phyloP scores from a whole-genome alignment of 1,140 invertebrate genomes.

The Scaptomyza graminum region DNA sequence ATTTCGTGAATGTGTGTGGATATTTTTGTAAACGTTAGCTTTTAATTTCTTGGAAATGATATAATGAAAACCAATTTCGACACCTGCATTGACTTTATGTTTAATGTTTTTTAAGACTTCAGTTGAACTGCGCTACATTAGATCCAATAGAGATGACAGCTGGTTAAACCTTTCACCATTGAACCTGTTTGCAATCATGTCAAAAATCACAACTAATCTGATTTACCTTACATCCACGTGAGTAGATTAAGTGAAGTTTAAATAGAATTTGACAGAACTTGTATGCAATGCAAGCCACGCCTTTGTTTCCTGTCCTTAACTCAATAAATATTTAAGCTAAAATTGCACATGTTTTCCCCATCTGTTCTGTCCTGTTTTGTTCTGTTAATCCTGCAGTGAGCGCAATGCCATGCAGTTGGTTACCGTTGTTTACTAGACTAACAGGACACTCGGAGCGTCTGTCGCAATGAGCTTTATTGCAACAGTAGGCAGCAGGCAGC shows the following conservation, averaged over 20 bases:
- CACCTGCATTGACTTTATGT: not conserved
- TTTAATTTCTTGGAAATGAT: too few relatives aligned
- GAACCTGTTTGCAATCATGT: not conserved
- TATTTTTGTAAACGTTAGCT: not conserved
- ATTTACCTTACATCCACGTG: not conserved
- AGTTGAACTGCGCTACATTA: not conserved
- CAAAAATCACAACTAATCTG: not conserved
- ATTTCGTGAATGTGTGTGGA: not conserved
- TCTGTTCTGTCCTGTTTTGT: too few relatives aligned
- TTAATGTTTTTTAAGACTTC: not conserved
- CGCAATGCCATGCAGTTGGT: constrained; percentile 2
- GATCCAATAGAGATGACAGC: not conserved
- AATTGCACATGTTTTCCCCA: constrained; percentile 5
- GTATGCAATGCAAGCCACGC: not conserved
- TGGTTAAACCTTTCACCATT: not conserved
- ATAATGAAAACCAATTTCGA: not conserved
- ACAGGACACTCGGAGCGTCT: not conserved
- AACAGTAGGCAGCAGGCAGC: not conserved
- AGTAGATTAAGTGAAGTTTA: not conserved
- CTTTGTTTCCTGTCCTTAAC: not conserved
- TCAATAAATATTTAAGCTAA: constrained; percentile 16
- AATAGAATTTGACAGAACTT: not conserved
- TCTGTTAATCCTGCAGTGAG: not conserved
- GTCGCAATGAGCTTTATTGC: constrained; percentile 20
- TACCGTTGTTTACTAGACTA: constrained; percentile 1